These are phyloP conservation scores for Craniophora ligustri DNA, from an alignment of 2,888 invertebrate species.

Conservation along the genomic window DNA sequence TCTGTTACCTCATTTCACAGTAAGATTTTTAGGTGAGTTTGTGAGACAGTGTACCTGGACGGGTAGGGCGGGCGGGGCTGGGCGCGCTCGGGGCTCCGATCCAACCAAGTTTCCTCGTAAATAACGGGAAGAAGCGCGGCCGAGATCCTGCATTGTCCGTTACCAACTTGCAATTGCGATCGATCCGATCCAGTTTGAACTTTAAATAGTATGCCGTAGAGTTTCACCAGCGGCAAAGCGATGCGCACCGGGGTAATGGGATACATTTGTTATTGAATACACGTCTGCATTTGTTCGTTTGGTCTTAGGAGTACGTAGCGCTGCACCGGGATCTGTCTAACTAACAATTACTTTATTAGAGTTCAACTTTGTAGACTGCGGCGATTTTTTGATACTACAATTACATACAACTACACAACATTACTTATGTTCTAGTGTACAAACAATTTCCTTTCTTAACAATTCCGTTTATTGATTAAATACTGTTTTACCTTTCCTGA, in stretches of 20 bases:
- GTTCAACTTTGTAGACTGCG: conserved; percentile 27
- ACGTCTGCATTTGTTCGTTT: conserved; percentile 50
- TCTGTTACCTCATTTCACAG: conserved; percentile 56
- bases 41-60: conserved; percentile 39
- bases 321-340: conserved; percentile 25
- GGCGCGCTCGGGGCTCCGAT: conserved; percentile 19
- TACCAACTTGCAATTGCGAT: conserved; percentile 46
- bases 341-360: conserved; percentile 41
- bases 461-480: background rate
- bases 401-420: conserved; percentile 11
- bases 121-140: conserved; percentile 43
- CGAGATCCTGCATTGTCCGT: conserved; percentile 42
- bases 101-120: conserved; percentile 54
- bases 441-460: background rate
- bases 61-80: conserved; percentile 1
- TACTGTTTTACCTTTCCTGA: background rate
- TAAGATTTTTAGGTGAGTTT: conserved; percentile 51
- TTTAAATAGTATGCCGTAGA: conserved; percentile 24
- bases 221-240: conserved; percentile 8
- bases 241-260: conserved; percentile 36
- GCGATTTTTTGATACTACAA: conserved; percentile 21
- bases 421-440: background rate
- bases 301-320: conserved; percentile 25
- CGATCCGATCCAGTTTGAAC: conserved; percentile 51
- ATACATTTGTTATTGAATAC: conserved; percentile 58